Percentiles rank a stretch among this genome's conserved stretches.
Conservation (phyloP, 2,113 vertebrate species). For the Procapra przewalskii region DNA sequence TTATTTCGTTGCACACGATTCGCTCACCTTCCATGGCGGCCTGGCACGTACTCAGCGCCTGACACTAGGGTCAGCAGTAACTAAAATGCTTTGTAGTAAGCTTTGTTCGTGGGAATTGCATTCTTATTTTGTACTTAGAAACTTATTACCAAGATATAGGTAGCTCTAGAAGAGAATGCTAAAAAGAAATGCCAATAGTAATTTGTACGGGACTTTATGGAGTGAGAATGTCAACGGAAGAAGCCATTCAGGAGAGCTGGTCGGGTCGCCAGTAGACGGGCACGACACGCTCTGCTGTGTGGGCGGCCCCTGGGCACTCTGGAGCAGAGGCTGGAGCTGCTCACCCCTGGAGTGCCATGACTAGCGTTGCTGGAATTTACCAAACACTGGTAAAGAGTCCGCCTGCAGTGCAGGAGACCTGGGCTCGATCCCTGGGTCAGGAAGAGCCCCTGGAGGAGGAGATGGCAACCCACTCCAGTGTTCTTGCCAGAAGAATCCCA, state of each 20-base stretch:
- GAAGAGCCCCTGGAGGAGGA: neutral
- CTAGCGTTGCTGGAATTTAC: neutral
- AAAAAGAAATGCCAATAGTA: neutral
- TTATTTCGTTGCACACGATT: neutral
- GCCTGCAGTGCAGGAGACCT: neutral
- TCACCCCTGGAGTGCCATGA: neutral
- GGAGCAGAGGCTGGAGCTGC: neutral
- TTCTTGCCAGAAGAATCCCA: neutral
- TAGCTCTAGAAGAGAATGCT: neutral
- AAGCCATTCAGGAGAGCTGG: neutral
- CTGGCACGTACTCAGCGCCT: fast-evolving
- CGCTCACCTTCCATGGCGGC: neutral
- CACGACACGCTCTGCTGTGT: neutral
- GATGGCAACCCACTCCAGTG: neutral
- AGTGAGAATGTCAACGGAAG: neutral
- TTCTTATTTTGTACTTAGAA: neutral
- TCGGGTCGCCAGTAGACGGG: neutral
- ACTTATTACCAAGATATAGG: neutral
- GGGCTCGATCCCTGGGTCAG: neutral
- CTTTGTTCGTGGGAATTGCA: neutral
- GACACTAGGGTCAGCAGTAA: neutral
- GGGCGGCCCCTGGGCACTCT: neutral
- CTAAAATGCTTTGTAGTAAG: neutral
- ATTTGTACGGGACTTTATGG: neutral
- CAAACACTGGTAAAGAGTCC: neutral